These are phyloP conservation scores for Odontocolon sp. DNA, from an alignment of 2,888 invertebrate species.

Conservation along the genomic window DNA sequence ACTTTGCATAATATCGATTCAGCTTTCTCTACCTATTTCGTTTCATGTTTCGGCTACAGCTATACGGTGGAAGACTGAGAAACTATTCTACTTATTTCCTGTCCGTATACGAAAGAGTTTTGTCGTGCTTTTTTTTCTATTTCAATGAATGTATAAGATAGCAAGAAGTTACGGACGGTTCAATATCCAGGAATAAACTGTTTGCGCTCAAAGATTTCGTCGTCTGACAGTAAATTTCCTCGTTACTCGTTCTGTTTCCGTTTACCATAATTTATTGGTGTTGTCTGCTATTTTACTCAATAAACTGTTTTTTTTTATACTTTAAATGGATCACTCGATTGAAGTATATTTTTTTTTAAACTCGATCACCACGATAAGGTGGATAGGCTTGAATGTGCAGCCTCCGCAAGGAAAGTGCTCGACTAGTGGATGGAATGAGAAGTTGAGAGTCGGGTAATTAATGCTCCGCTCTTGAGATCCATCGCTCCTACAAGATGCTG, in stretches of 20 bases:
- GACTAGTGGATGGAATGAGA: conserved; percentile 17
- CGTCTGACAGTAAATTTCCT: neutral
- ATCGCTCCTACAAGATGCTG: conserved; percentile 26
- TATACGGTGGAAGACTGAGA: neutral
- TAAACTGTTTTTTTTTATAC: neutral
- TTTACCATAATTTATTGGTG: neutral
- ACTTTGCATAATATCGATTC: conserved; percentile 58
- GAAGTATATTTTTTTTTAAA: neutral
- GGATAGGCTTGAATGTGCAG: neutral
- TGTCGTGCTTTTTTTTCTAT: neutral
- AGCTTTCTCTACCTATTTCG: conserved; percentile 5
- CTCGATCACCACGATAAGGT: neutral
- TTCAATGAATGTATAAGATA: neutral
- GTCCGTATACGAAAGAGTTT: neutral
- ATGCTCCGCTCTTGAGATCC: conserved; percentile 44
- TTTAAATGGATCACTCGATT: neutral
- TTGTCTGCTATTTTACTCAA: neutral
- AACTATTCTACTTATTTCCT: conserved; percentile 10
- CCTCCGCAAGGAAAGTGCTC: conserved; percentile 15
- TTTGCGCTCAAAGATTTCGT: neutral
- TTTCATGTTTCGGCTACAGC: neutral
- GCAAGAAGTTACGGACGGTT: neutral
- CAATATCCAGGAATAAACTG: neutral
- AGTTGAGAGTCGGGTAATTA: conserved; percentile 34
- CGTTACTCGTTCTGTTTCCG: neutral